Evolutionary conservation across 1,140 invertebrate species (phyloP), one percentile per base, ranked within the genome.

Genomic region (Prorops nasuta): DNA sequence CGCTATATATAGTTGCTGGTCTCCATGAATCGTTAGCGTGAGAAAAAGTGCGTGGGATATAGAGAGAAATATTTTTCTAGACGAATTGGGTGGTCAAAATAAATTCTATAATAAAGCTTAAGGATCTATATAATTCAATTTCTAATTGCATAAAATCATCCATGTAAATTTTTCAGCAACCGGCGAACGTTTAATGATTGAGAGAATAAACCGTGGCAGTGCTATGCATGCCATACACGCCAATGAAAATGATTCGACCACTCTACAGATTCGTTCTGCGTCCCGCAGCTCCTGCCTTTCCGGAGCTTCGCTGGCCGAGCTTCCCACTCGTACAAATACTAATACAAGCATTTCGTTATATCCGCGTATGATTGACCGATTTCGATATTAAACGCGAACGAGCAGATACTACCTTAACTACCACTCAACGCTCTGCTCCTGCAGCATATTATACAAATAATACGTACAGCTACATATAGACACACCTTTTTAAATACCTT

Each of bases 301-400:
- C n/a, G n/a, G n/a, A n/a, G n/a, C n/a, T n/a, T n/a, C n/a, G n/a
- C n/a, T n/a, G n/a, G n/a, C n/a, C n/a, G n/a, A n/a, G n/a, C n/a
- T 39, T 39, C 19, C 43, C 39, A 49, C 45, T 32, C 38, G 50
- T 39, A 41, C 47, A 56, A 65, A 64, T 65, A n/a, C n/a, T n/a
- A 62, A 64, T 64, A 62, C 54, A 47, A 65, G 59, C 49, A 53
- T 62, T 58, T 61, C 49, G 49, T 55, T 62, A 54, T 43, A 59
- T 54, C 49, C 51, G 48, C 58, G 46, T 56, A 53, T 49, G 58
- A 64, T 63, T 64, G 44, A 48, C 49, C 50, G 62, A 51, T 61
- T 64, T 56, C 56, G 53, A 62, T 62, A 64, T 66, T 64, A 62
- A 64, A 62, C 52, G 48, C 52, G 49, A 54, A 40, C 60, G 44